Base-by-base conservation (phyloP, 1,140 invertebrate genomes). In the Helicorthomorpha holstii region DNA sequence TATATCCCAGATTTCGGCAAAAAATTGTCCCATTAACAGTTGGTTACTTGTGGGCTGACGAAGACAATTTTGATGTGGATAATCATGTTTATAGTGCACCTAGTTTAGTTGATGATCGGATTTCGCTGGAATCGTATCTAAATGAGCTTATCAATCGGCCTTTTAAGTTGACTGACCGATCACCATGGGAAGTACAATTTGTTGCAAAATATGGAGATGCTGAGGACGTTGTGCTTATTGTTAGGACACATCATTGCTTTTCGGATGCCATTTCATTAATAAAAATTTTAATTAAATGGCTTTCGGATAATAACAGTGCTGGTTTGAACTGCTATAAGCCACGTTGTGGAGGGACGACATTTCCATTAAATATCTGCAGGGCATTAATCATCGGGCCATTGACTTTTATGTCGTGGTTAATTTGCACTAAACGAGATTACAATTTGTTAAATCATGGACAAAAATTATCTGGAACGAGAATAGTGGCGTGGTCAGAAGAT, bases 131-230 rank as follows among this genome's bases (percentile, higher is more conserved):
- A 58, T 60, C 65, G 14, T 74, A 72, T 56, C 59, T 76, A 1
- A 64, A 64, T 4, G 54, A 60, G 3, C 62, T 75, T 27, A 61
- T 75, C 25, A 61, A 58, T 0, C 61, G 70, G 46, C 64, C 66
- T 1, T n/a, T n/a, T n/a, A 34, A 34, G 29, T 55, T 77, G 23
- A 46, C 58, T 14, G 62, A 69, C 7, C 65, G 67, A 50, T 73
- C 75, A 0, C 61, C 75, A 1, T 78, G 76, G 76, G 74, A 78
- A 56, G 63, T 77, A 4, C 70, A 73, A 34, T 64, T 76, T 1
- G 54, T 76, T 14, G 58, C 63, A n/a, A 64, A 69, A 48, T 67
- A 64, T 54, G 71, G 69, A 3, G 58, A 62, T 16, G 60, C 64
- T 7, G 57, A 63, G 47, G 73, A 75, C 51, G 71, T 71, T 0